Evolutionary conservation across 2,113 vertebrate genomes (phyloP).

Genomic region (Proteles cristata): DNA sequence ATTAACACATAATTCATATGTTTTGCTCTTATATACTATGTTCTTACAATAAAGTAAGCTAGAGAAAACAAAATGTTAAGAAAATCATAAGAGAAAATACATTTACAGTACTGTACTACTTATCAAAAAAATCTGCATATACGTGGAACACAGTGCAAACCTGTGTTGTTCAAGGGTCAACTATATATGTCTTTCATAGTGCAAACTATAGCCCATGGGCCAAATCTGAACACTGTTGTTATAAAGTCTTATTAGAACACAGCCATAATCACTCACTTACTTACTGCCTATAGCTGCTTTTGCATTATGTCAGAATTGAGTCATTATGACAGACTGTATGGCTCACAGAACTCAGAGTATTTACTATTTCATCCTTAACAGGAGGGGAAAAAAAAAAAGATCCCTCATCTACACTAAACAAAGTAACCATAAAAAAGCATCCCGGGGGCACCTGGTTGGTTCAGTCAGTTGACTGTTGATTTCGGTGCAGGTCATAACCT

Average conservation of each 20-base stretch:
- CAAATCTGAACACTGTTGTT: background rate
- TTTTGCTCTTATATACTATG: no score
- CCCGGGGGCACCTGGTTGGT: no score
- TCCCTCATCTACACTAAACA: background rate
- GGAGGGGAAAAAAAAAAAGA: background rate
- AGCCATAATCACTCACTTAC: background rate
- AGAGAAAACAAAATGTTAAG: background rate
- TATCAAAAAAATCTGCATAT: background rate
- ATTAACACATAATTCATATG: no score
- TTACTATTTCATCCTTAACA: background rate
- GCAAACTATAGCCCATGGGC: background rate
- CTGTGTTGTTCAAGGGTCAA: background rate
- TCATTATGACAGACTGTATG: background rate
- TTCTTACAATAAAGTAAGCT: no score
- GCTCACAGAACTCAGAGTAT: background rate
- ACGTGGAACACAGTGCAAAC: background rate
- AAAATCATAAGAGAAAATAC: background rate
- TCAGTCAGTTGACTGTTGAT: no score
- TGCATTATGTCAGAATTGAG: background rate
- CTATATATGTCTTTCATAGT: background rate
- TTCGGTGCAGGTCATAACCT: no score
- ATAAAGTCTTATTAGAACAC: background rate
- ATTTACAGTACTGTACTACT: background rate
- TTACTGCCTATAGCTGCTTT: background rate
- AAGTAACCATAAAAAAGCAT: background rate